Evolutionary conservation across 2,113 vertebrate genomes (phyloP).

Genomic region (Entelurus aequoreus): DNA sequence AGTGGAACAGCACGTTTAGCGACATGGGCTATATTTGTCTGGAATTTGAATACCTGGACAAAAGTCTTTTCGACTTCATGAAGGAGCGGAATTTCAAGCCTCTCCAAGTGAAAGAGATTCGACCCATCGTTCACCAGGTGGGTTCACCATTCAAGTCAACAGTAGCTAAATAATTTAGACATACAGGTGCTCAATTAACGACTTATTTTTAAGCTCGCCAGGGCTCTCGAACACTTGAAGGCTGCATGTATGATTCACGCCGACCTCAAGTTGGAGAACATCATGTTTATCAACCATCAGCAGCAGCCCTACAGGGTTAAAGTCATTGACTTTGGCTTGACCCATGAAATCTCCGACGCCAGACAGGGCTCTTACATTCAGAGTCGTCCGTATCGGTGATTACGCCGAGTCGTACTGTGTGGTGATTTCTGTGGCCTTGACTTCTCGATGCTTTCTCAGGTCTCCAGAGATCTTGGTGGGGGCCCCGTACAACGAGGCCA

Average conservation of each 20-base stretch:
- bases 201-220: constrained; percentile 10
- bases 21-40: constrained; percentile 8
- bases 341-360: neutral
- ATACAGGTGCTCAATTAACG: neutral
- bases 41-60: constrained; percentile 21
- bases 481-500: neutral
- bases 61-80: constrained; percentile 10
- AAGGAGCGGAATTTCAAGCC: neutral
- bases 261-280: constrained; percentile 20
- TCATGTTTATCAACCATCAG: constrained; percentile 20
- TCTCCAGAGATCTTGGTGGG: constrained; percentile 25
- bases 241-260: neutral
- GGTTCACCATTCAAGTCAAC: no score
- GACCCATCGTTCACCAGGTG: constrained; percentile 18
- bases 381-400: constrained; percentile 11
- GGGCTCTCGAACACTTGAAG: neutral
- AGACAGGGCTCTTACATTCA: neutral
- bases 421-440: neutral
- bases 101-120: constrained; percentile 4
- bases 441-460: neutral
- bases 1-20: neutral
- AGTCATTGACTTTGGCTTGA: constrained; percentile 31
- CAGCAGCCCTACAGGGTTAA: constrained; percentile 15
- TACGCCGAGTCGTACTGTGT: neutral
- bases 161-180: neutral